Conservation (phyloP, 2,113 vertebrate species). For the Pontoporia blainvillei region DNA sequence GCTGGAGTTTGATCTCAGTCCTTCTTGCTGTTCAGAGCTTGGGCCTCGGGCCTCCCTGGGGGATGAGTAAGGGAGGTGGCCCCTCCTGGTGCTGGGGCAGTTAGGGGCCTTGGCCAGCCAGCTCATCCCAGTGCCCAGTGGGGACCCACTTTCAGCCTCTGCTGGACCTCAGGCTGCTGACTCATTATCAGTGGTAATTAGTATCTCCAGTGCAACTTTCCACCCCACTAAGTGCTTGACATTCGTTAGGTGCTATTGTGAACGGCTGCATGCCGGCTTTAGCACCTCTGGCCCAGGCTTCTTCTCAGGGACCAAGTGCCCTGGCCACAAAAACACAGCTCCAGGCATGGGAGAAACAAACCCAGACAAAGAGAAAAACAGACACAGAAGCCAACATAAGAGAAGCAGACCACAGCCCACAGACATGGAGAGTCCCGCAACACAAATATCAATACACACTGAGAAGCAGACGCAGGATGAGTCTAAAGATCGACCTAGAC, state of each 20-base stretch:
- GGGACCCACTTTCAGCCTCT: background rate
- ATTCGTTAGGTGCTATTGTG: slow-evolving; percentile 17
- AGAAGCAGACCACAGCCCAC: background rate
- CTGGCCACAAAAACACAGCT: background rate
- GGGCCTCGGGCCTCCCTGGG: background rate
- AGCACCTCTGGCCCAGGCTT: background rate
- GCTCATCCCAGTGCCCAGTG: background rate
- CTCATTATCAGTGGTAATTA: slow-evolving; percentile 28
- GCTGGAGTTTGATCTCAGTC: background rate
- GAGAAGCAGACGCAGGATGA: background rate
- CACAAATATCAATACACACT: background rate
- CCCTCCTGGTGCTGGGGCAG: background rate
- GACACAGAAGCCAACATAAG: background rate
- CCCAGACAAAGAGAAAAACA: background rate
- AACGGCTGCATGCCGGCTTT: background rate
- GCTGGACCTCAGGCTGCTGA: background rate
- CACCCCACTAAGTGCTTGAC: background rate
- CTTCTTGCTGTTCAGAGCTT: background rate
- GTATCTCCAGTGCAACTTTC: background rate
- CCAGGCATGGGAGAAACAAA: background rate
- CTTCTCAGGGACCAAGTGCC: background rate
- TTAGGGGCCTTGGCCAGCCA: background rate
- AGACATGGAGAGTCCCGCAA: background rate
- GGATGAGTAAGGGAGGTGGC: background rate
- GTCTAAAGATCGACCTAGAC: background rate